Conservation (phyloP, 2,888 invertebrate species). For the Drosophila rubida region DNA sequence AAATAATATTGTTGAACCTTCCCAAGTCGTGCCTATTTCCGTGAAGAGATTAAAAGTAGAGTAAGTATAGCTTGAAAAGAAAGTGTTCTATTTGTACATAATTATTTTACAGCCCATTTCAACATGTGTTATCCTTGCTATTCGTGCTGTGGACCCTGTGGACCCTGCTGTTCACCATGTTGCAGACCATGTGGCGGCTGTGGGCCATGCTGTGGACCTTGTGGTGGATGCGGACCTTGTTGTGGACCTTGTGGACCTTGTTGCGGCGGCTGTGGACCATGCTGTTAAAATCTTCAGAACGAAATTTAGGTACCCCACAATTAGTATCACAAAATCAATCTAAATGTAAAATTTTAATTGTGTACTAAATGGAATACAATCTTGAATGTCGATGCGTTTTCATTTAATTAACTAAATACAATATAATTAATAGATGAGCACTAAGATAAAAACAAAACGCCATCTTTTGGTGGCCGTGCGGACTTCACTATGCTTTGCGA, state of each 20-base stretch:
- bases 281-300: slow-evolving; percentile 10
- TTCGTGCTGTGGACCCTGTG: slow-evolving; percentile 10
- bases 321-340: neutral
- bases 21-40: slow-evolving; percentile 22
- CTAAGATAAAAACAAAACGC: no score
- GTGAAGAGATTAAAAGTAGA: slow-evolving; percentile 10
- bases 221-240: slow-evolving; percentile 11
- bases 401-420: no score
- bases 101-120: neutral
- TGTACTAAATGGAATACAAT: neutral
- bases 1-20: neutral
- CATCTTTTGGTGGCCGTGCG: neutral
- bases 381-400: no score
- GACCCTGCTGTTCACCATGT: neutral
- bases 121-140: slow-evolving; percentile 31
- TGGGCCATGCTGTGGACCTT: slow-evolving; percentile 7
- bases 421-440: no score
- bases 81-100: neutral
- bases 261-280: slow-evolving; percentile 5
- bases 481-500: no score
- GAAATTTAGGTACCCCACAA: slow-evolving; percentile 13
- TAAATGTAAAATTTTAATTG: neutral
- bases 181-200: slow-evolving; percentile 6
- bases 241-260: slow-evolving; percentile 5
- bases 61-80: neutral